These are phyloP conservation scores for Nematopogon swammerdamellus DNA, from an alignment of 2,888 invertebrate genomes.

Conservation along the genomic window DNA sequence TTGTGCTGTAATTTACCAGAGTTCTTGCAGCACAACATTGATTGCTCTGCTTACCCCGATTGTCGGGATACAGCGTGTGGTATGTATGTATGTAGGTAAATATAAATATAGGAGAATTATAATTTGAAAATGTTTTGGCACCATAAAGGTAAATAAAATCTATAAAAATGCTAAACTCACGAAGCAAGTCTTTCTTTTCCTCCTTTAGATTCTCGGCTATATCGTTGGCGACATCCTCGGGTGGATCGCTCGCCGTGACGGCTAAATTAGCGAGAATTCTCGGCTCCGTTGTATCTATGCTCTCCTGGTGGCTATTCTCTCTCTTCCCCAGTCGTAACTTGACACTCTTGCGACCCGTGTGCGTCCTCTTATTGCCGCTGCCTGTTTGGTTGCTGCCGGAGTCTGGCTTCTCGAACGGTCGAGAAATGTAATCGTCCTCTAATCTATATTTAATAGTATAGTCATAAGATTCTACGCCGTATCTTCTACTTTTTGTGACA, in stretches of 20 bases:
- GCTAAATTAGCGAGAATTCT: slow-evolving; percentile 58
- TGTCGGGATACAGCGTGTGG: no score
- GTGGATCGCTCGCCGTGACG: slow-evolving; percentile 43
- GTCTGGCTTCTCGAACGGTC: slow-evolving; percentile 32
- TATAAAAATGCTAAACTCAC: slow-evolving; percentile 59
- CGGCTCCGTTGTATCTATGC: slow-evolving; percentile 51
- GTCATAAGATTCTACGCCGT: slow-evolving; percentile 77
- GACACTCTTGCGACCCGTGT: slow-evolving; percentile 55
- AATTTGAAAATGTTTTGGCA: no score
- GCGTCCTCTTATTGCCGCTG: slow-evolving; percentile 54
- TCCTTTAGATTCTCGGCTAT: slow-evolving; percentile 72
- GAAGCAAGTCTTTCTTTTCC: slow-evolving; percentile 68
- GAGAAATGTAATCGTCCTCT: slow-evolving; percentile 44
- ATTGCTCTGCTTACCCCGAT: no score
- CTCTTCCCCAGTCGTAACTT: slow-evolving; percentile 56
- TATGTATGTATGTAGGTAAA: no score
- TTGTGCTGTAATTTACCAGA: no score
- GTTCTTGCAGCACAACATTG: no score
- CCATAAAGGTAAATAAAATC: no score
- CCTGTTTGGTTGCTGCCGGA: slow-evolving; percentile 23
- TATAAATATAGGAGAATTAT: no score
- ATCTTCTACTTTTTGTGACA: slow-evolving; percentile 63
- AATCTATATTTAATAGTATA: slow-evolving; percentile 63
- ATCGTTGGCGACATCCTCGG: slow-evolving; percentile 64
- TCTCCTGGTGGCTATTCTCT: slow-evolving; percentile 33